Evolutionary conservation across 2,888 invertebrate species (phyloP).

Genomic region (Sicus ferrugineus): DNA sequence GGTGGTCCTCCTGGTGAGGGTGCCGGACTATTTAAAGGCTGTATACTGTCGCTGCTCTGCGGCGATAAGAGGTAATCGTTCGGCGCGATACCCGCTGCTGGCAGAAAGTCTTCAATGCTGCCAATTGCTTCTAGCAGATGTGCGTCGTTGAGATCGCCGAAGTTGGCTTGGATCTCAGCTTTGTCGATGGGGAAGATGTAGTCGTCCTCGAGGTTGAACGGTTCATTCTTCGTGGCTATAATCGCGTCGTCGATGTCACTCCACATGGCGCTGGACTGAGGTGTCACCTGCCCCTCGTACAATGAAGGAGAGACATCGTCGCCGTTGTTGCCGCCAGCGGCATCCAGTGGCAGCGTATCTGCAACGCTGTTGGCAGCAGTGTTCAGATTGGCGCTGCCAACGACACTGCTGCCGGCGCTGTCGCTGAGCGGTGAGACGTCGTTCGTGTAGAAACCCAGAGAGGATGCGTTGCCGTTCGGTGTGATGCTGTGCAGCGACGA

Average conservation of each 20-base stretch:
- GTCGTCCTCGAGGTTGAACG: slow-evolving; percentile 85
- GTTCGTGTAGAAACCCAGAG: slow-evolving; percentile 49
- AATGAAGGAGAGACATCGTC: slow-evolving; percentile 46
- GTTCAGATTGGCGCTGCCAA: slow-evolving; percentile 43
- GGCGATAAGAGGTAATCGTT: slow-evolving; percentile 56
- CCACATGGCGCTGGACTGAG: slow-evolving; percentile 64
- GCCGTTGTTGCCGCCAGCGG: slow-evolving; percentile 30
- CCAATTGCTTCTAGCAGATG: slow-evolving; percentile 77
- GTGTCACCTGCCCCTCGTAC: slow-evolving; percentile 52
- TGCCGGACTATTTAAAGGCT: slow-evolving; percentile 51
- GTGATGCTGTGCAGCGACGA: slow-evolving; percentile 43
- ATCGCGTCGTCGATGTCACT: slow-evolving; percentile 63
- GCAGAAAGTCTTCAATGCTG: slow-evolving; percentile 81
- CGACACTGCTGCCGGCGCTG: slow-evolving; percentile 37
- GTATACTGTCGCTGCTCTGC: slow-evolving; percentile 46
- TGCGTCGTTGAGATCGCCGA: slow-evolving; percentile 86
- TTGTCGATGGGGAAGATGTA: slow-evolving; percentile 90
- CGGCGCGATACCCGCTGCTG: slow-evolving; percentile 44
- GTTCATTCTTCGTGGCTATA: slow-evolving; percentile 66
- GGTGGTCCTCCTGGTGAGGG: slow-evolving; percentile 55
- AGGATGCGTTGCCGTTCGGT: slow-evolving; percentile 44
- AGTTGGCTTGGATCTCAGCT: slow-evolving; percentile 81
- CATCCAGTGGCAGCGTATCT: slow-evolving; percentile 26
- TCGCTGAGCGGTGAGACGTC: slow-evolving; percentile 47
- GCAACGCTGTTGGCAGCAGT: slow-evolving; percentile 20